Base-by-base conservation (phyloP, 2,113 vertebrate genomes). In the Indri indri region DNA sequence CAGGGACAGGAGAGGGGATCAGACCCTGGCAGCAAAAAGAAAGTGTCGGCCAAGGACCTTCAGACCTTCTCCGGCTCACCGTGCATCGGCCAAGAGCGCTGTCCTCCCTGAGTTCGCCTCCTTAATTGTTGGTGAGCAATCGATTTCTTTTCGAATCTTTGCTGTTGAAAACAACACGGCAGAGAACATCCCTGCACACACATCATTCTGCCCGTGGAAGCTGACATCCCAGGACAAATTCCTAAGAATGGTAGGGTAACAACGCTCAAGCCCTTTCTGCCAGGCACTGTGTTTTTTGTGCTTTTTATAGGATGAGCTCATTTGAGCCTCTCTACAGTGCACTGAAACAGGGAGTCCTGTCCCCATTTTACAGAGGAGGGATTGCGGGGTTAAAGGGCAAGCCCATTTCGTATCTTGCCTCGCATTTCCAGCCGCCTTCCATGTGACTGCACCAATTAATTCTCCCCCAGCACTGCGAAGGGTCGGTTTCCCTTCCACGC, bases 321-420 rank as follows among this genome's bases (percentile, higher is more conserved):
- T 37, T n/a, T 79, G 61, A 92, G 45, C 52, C 79, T 65, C 54
- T 91, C 61, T 45, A 63, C 6, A 73, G n/a, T 54, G 45, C 37
- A 13, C 13, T 73, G 74, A 89, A 96, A 65, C 37, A 17, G 50
- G 25, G n/a, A 37, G 57, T 40, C 47, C 81, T 57, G 61, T 86
- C 66, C 52, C 84, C 88, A 89, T 65, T 94, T 91, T 90, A 87
- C 74, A 84, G n/a, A 96, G 66, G 40, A 37, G 63, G 68, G 37
- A 23, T 42, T 25, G 11, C 6, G 2, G 45, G 68, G 61, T 40
- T 32, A 40, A 34, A 92, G 63, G 84, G 1, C 32, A 63, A 76
- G 47, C 52, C 20, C 54, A 20, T 47, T 90, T 68, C 74, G 40
- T 40, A 42, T 61, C 34, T 81, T 18, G 18, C 45, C 8, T 68